Base-by-base conservation (phyloP, 37 sponge, comb jelly and placozoan genomes). In the Beroe forskalii region DNA sequence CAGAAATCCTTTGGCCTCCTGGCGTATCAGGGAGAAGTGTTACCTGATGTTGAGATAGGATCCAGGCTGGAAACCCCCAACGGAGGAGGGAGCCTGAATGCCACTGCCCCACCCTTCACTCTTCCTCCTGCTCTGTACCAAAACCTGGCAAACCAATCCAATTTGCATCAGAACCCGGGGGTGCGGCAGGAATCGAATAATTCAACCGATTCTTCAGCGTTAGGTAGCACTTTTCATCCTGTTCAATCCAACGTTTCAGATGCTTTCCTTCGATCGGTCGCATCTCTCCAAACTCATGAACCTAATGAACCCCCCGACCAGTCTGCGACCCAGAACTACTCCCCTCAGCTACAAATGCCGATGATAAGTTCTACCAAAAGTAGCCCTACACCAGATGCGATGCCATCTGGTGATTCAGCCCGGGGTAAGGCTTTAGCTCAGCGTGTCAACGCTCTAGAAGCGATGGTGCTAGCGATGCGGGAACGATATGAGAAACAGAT, bases 401-500 rank as follows among this genome's bases (percentile, higher is more conserved):
- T n/a, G n/a, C n/a, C n/a, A n/a, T n/a, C n/a, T n/a, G 55, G 55
- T 6, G 12, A 12, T 48, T 6, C 12, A 12, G 55, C 55, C 12
- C 6, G 12, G 55, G 72, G 39, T 1, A 69, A 33, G 36, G 72
- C 27, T 17, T 37, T 69, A 2, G 72, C 39, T 69, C 17, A 36
- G 2, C 72, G 38, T 14, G 72, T 32, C 72, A 36, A 1, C 14
- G 33, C 28, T 14, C 39, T 69, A 3, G 72, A 69, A 69, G 4
- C 72, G 6, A 36, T 69, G 39, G 72, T 69, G 17, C 20, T 69
- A 4, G 14, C 72, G 19, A 69, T 69, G 38, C 27, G 38, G 38
- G 72, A 35, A 32, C 36, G 32, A 36, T 69, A 69, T 35, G 72
- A 69, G 38, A 27, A 35, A 35, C 33, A 69, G 37, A 69, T 69